phyloP scores from a whole-genome alignment of 1,140 invertebrate genomes.

The Drosophila auraria region DNA sequence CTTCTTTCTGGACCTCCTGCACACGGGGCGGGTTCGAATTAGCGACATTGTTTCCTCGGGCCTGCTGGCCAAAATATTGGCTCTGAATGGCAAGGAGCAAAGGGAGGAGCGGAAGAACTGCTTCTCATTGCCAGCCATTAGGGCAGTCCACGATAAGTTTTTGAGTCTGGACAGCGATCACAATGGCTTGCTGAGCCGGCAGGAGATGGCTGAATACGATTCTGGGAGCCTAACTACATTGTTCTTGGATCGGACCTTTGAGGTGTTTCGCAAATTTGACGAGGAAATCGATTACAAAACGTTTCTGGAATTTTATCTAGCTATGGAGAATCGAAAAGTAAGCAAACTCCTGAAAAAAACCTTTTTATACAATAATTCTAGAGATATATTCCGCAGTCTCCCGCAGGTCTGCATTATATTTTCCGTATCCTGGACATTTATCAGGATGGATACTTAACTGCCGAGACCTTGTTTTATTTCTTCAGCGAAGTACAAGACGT shows the following conservation, averaged over 20 bases:
- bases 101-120: slow-evolving; percentile 95
- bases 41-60: slow-evolving; percentile 96
- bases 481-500: slow-evolving; percentile 97
- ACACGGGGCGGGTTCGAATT: slow-evolving; percentile 95
- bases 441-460: slow-evolving; percentile 94
- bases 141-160: slow-evolving; percentile 96
- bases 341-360: no score
- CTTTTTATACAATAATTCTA: background rate
- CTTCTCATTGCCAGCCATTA: slow-evolving; percentile 96
- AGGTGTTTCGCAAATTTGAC: slow-evolving; percentile 97
- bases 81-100: slow-evolving; percentile 91
- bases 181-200: slow-evolving; percentile 97
- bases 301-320: slow-evolving; percentile 93
- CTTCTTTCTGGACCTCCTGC: slow-evolving; percentile 96
- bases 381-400: slow-evolving; percentile 74
- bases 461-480: slow-evolving; percentile 96
- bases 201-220: slow-evolving; percentile 95
- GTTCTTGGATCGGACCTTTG: slow-evolving; percentile 97
- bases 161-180: slow-evolving; percentile 97
- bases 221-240: slow-evolving; percentile 95
- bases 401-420: slow-evolving; percentile 95
- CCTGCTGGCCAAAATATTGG: slow-evolving; percentile 96
- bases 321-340: no score
- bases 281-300: slow-evolving; percentile 99
- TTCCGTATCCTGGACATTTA: slow-evolving; percentile 97